phyloP scores from a whole-genome alignment of 2,113 vertebrate genomes.

The Plecturocebus donacophilus region DNA sequence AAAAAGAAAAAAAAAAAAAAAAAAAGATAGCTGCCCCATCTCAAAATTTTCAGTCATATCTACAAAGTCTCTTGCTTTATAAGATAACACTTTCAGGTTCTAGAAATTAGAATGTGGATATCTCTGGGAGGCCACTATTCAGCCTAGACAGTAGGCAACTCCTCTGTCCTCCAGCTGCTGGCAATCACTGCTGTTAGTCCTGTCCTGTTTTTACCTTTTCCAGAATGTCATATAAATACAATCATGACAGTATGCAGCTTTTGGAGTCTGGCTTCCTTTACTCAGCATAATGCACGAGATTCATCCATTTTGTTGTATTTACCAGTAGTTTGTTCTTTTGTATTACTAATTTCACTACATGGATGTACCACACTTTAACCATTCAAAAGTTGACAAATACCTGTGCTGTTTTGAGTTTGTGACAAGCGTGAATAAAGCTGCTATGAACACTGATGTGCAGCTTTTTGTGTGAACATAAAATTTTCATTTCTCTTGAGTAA shows the following conservation, averaged over 20 bases:
- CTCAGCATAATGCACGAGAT: background rate
- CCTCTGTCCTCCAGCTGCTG: background rate
- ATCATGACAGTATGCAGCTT: background rate
- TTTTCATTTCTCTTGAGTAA: conserved; percentile 34
- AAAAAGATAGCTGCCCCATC: background rate
- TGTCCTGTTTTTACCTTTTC: background rate
- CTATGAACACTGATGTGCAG: background rate
- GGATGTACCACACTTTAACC: background rate
- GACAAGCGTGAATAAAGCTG: background rate
- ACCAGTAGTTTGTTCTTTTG: background rate
- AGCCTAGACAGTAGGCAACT: background rate
- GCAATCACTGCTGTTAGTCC: background rate
- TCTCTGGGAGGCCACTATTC: background rate
- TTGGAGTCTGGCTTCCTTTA: background rate
- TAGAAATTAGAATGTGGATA: background rate
- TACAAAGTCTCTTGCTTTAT: background rate
- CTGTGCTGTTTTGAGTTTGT: background rate
- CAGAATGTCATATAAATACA: background rate
- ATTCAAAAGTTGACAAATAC: background rate
- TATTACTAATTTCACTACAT: background rate
- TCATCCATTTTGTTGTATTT: background rate
- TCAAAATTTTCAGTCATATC: conserved; percentile 31
- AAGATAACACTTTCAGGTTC: conserved; percentile 15
- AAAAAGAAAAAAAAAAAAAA: too few relatives aligned
- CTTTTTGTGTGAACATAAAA: background rate